Base-by-base conservation (phyloP, 2,797 vertebrate genomes). In the Stomatorhinus walkeri region DNA sequence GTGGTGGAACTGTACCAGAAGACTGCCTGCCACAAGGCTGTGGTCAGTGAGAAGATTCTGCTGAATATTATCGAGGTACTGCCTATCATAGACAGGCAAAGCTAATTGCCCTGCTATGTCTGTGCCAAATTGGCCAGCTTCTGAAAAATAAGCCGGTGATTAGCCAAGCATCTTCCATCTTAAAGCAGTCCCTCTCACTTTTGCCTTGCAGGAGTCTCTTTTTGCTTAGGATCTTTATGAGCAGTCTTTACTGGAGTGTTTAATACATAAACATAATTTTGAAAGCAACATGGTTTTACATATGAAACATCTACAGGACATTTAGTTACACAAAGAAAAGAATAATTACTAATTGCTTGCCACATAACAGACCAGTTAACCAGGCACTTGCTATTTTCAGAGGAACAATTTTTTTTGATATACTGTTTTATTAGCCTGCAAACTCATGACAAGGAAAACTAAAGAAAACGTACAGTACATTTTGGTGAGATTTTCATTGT, bases 1-100 rank as follows among this genome's bases (percentile, higher is more conserved):
- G 94, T 99, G 92, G 97, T 98, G 92, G 98, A 99, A 92, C 96
- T 99, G 64, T 99, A 99, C 93, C 98, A 99, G 90, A 99, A 99
- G 94, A 99, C 98, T 32, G 98, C 98, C 36, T 99, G 98, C 92
- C 98, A 99, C 94, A 99, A 99, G 95, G 98, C 98, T 40, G 98
- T 99, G 91, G 98, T 99, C 94, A 98, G 95, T 14, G 98, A 99
- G 91, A 99, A 97, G 8, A 98, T 99, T 88, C 97, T 99, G 91
- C 97, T 99, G 92, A 97, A 96, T 92, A 96, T 99, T 91, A 98
- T 99, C 92, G 99, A 98, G 98, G 98, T 99, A 95, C 85, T 52
- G n/a, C 22, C 72, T 81, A 46, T 2, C 32, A 40, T 40, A 40
- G 40, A 81, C 32, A 19, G 4, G 2, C 36, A 81, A 81, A 19